phyloP scores from a whole-genome alignment of 2,797 vertebrate species.

The Centropyge bicolor region DNA sequence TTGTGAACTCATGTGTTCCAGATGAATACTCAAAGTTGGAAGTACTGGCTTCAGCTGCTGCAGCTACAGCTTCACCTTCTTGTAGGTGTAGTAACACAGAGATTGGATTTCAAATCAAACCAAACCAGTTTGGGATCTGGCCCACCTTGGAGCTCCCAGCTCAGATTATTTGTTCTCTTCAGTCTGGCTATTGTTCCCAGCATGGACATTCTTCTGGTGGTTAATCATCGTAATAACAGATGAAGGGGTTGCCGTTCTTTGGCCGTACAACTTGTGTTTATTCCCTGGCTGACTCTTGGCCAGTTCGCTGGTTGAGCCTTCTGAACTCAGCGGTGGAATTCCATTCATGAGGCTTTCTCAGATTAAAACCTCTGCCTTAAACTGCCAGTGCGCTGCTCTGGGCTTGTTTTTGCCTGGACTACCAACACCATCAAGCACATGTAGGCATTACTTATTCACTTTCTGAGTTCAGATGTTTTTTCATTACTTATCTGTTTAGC shows the following conservation, averaged over 20 bases:
- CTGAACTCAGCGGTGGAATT: slow-evolving; percentile 48
- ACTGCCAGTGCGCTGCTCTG: neutral
- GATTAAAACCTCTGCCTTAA: slow-evolving; percentile 26
- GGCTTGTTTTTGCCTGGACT: slow-evolving; percentile 1
- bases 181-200: neutral
- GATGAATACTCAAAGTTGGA: neutral
- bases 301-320: slow-evolving; percentile 29
- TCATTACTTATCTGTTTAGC: neutral
- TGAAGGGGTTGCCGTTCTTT: slow-evolving; percentile 23
- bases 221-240: slow-evolving; percentile 29
- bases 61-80: neutral
- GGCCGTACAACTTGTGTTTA: slow-evolving; percentile 22
- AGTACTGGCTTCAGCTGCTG: neutral
- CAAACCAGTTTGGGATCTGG: neutral
- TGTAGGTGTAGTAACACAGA: no score
- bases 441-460: neutral
- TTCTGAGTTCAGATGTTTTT: neutral
- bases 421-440: neutral
- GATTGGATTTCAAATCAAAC: neutral
- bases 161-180: neutral
- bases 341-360: slow-evolving; percentile 46
- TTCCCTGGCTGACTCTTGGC: slow-evolving; percentile 37
- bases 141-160: neutral
- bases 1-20: neutral
- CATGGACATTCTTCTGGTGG: slow-evolving; percentile 6